Evolutionary conservation across 2,113 vertebrate species (phyloP).

Genomic region (Alces alces): DNA sequence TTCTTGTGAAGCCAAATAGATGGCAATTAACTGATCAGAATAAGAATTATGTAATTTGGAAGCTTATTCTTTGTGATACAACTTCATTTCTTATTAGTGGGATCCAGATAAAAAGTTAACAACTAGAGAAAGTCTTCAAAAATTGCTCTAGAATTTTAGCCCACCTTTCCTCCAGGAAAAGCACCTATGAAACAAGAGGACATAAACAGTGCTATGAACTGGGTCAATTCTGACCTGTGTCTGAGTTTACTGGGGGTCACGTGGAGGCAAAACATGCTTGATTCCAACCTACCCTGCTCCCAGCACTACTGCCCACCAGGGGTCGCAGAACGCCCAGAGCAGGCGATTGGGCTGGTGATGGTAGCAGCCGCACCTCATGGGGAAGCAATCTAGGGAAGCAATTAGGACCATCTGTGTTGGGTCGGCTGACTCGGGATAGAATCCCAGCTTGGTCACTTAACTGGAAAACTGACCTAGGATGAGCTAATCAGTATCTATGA

Average conservation of each 20-base stretch:
- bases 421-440: not conserved
- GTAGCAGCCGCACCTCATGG: rapidly evolving
- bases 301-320: not conserved
- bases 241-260: not conserved
- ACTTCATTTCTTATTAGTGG: not conserved
- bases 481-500: not conserved
- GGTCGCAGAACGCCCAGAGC: not conserved
- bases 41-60: not conserved
- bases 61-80: not conserved
- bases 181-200: not conserved
- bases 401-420: not conserved
- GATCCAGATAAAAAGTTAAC: not conserved
- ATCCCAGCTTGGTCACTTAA: not conserved
- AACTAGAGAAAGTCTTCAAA: not conserved
- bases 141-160: not conserved
- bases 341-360: no score
- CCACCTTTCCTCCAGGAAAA: not conserved
- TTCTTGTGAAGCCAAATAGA: not conserved
- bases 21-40: not conserved
- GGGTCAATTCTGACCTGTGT: not conserved
- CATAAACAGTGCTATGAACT: not conserved
- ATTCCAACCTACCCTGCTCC: not conserved
- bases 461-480: not conserved
- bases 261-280: not conserved
- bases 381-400: not conserved